Conservation (phyloP, 2,888 invertebrate genomes). For the Ypsolopha scabrella region DNA sequence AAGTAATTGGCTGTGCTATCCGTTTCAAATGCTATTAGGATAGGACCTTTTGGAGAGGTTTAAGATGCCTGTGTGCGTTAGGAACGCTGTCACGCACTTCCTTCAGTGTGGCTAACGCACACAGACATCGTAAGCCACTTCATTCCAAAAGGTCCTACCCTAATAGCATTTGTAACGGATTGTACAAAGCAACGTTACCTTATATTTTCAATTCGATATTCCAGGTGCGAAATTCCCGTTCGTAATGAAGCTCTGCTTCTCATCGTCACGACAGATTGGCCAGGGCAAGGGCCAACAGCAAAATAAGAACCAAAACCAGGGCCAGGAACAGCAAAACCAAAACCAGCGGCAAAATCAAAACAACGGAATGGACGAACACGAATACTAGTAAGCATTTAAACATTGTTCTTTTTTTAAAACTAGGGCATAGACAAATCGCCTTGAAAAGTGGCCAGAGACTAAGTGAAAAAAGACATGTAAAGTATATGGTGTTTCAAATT, state of each 20-base stretch:
- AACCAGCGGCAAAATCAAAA: slow-evolving; percentile 43
- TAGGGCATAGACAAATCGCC: background rate
- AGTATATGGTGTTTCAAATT: slow-evolving; percentile 23
- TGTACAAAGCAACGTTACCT: background rate
- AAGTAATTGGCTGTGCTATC: no score
- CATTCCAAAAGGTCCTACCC: no score
- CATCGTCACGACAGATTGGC: slow-evolving; percentile 74
- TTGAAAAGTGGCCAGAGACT: slow-evolving; percentile 1
- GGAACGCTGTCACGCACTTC: no score
- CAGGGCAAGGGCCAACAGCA: slow-evolving; percentile 51
- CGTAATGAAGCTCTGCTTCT: slow-evolving; percentile 98
- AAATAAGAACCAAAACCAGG: slow-evolving; percentile 29
- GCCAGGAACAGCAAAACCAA: slow-evolving; percentile 17
- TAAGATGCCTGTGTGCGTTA: no score
- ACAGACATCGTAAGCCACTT: no score
- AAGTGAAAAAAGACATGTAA: slow-evolving; percentile 50
- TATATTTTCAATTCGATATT: slow-evolving; percentile 27
- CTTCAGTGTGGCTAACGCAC: no score
- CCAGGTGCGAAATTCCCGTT: slow-evolving; percentile 97
- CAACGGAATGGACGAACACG: slow-evolving; percentile 50
- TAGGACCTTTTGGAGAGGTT: no score
- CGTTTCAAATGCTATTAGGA: no score
- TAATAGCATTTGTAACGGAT: no score
- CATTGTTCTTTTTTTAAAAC: background rate
- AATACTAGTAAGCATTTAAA: slow-evolving; percentile 52